Base-by-base conservation (phyloP, 2,797 vertebrate species). In the Channallabes apus region DNA sequence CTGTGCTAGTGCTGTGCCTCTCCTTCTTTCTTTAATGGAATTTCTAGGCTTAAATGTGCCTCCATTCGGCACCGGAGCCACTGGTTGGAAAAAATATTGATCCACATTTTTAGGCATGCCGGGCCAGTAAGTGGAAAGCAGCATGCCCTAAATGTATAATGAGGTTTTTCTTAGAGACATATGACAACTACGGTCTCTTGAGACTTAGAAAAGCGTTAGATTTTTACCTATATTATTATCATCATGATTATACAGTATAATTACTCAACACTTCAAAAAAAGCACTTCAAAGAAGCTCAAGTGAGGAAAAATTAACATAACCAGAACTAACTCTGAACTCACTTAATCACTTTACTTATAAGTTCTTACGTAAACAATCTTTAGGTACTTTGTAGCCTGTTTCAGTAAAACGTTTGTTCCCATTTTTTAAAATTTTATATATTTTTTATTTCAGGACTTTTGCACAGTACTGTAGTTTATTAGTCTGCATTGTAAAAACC, bases 71-170 rank as follows among this genome's bases (percentile, higher is more conserved):
- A 35, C 80, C 84, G 71, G 90, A 92, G 92, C 91, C 89, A 89
- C 89, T 88, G 91, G 90, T 93, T 90, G 89, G n/a, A 79, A 56
- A 91, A 91, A 93, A 93, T 93, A 95, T 95, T 93, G 95, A 96
- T 94, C 94, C 89, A 89, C 91, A 92, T 93, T 92, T 93, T 94
- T 92, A 93, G 92, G 86, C 87, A 90, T 92, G 90, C 92, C 89
- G 91, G 91, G 90, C 92, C 85, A 87, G 86, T 86, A 91, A 90
- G 81, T 84, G 84, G 88, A 92, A 91, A 91, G 92, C 89, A 91
- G 92, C 90, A 92, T 77, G 82, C 89, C 88, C 88, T 92, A 91
- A 94, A 94, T 89, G 90, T 93, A 92, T 93, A 93, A 94, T 92
- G 90, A 93, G 89, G 82, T 88, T 61, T 91, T 90, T 91, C 89